A percentile compares a stretch with the other conserved stretches of the same genome.
Conservation (phyloP, 2,888 invertebrate genomes). For the Polyploca ridens region DNA sequence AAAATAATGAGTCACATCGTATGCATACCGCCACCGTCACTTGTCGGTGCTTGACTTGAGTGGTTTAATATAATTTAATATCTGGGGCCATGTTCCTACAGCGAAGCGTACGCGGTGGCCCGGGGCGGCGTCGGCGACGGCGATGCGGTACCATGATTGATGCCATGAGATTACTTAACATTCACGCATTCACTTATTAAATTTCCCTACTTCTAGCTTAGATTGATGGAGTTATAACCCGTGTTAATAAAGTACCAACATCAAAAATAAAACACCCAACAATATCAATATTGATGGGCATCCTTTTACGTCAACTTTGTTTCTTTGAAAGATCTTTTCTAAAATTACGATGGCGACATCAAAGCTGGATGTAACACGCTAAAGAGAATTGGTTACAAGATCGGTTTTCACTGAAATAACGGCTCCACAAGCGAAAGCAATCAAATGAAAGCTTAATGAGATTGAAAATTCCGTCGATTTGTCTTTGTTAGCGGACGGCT, state of each 20-base stretch:
- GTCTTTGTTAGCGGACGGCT: slow-evolving; percentile 46
- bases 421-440: slow-evolving; percentile 33
- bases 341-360: slow-evolving; percentile 9
- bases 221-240: slow-evolving; percentile 13
- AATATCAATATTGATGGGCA: neutral
- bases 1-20: too few relatives aligned
- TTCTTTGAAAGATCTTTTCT: neutral
- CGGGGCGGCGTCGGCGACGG: slow-evolving; percentile 2
- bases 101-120: neutral
- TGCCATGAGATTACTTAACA: slow-evolving; percentile 45
- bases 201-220: slow-evolving; percentile 25
- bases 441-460: slow-evolving; percentile 50
- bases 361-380: slow-evolving; percentile 17
- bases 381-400: slow-evolving; percentile 28
- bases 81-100: slow-evolving; percentile 22
- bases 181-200: slow-evolving; percentile 46
- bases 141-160: slow-evolving; percentile 44
- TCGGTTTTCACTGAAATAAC: slow-evolving; percentile 35
- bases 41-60: slow-evolving; percentile 20
- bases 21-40: too few relatives aligned
- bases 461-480: slow-evolving; percentile 50
- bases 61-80: slow-evolving; percentile 50
- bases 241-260: neutral
- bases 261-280: neutral
- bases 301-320: neutral